Base-by-base conservation (phyloP, 2,888 invertebrate genomes). In the Tromatobia lineatoria region DNA sequence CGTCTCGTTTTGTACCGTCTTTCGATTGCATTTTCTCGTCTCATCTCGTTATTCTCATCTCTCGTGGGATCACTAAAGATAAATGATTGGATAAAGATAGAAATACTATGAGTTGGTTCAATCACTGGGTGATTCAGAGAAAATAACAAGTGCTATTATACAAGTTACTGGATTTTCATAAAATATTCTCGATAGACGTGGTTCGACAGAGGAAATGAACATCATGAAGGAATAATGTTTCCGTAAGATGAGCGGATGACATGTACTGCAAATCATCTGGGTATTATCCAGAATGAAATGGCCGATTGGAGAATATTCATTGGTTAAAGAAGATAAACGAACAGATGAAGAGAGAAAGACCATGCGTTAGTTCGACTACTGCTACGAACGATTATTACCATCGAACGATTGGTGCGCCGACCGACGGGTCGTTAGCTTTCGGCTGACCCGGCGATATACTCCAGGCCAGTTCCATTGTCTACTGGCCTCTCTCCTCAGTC, bases 361-460 rank as follows among this genome's bases (percentile, higher is more conserved):
- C 3, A n/a, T 29, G 25, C 29, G n/a, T 75, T 25, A 54, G 11
- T 66, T 67, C 67, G 59, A 52, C 57, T 45, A 15, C 59, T 70
- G 52, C 50, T 71, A 66, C 75, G 88, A 87, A 86, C 91, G 91
- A 91, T 91, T 18, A 61, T 61, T 91, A 91, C 91, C 91, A 90
- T 90, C 90, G 88, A 90, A 90, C 90, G 90, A 91, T 90, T 90
- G 90, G 88, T 85, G 87, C 82, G 74, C 87, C 84, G 79, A 85
- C 85, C 89, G 88, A 89, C 89, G 87, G 89, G 88, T 91, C 91
- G 91, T 91, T 91, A 90, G 88, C 81, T 90, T 91, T 91, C 86
- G 90, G 91, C 91, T 91, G 91, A 91, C 89, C 91, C 85, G 78
- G 91, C 91, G 89, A 88, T 87, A 86, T 87, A 89, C 88, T 89